Conservation (phyloP, 1,140 invertebrate genomes). For the Orchesella cincta region DNA sequence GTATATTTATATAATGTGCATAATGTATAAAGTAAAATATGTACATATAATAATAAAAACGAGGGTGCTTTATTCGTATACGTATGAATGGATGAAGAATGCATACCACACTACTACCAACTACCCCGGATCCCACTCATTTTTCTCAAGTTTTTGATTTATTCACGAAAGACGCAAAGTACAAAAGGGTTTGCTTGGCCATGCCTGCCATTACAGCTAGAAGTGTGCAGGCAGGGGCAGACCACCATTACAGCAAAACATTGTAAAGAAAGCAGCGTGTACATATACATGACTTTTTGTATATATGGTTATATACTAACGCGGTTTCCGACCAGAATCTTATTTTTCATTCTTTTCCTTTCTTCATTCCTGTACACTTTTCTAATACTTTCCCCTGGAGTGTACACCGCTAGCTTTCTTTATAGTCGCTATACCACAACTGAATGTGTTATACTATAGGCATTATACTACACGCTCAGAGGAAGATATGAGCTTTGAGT, state of each 20-base stretch:
- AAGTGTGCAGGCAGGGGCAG: too few species aligned
- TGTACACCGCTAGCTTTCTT: too few species aligned
- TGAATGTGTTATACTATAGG: background rate
- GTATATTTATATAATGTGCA: background rate
- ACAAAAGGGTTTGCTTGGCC: constrained; percentile 15
- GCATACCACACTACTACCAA: constrained; percentile 14
- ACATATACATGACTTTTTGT: too few species aligned
- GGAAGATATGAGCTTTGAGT: constrained; percentile 20
- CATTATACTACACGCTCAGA: background rate
- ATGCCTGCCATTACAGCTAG: too few species aligned
- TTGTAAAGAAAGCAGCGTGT: constrained; percentile 13
- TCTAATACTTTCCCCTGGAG: constrained; percentile 25
- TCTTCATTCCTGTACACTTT: constrained; percentile 25
- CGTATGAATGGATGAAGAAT: constrained; percentile 6
- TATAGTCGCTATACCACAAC: background rate
- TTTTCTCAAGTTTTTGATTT: constrained; percentile 29
- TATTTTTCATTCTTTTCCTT: constrained; percentile 27
- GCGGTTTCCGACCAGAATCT: constrained; percentile 24
- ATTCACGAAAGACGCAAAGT: constrained; percentile 21
- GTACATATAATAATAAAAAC: background rate
- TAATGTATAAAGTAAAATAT: too few species aligned
- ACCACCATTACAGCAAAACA: constrained; percentile 14
- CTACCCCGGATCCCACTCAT: constrained; percentile 22
- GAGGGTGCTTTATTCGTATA: background rate
- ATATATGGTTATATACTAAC: too few species aligned